Base-by-base conservation (phyloP, 2,888 invertebrate species). In the Heliconius erato region DNA sequence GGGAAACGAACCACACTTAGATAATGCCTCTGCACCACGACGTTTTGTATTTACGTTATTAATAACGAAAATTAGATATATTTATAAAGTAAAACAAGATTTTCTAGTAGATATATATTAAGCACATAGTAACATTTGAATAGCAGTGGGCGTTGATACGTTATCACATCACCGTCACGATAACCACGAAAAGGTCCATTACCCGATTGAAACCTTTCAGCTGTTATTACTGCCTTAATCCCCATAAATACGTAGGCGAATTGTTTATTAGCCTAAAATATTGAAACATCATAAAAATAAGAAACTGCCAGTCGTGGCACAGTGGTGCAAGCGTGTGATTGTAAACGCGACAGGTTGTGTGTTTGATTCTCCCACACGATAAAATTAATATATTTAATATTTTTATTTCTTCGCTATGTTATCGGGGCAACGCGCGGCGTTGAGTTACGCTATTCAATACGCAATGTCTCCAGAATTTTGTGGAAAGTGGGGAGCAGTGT, bases 151-250 rank as follows among this genome's bases (percentile, higher is more conserved):
- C 72, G 83, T 83, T 79, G 87, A 92, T 92, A 92, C 81, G 83
- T 82, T 91, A 92, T 91, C 92, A 86, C 78, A 87, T 87, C 87
- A 89, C 85, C 79, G 86, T 86, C 87, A 79, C 79, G 82, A 83
- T 80, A 32, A 32, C 54, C 86, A 86, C 84, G 89, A 87, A 90
- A 90, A 91, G 88, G 88, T 91, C 92, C 93, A 94, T 94, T 93
- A 93, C 89, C 85, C 86, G 91, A 92, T 91, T 92, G 92, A 91
- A 92, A 89, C 92, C 93, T 92, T 93, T 93, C 90, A 92, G 85
- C 86, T 88, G 90, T 89, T 91, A 91, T 91, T 89, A 88, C 82
- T 85, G 85, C n/a, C 26, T 26, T 81, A 81, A 91, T 92, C 89
- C 88, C 88, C 86, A 88, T 88, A 89, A 88, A 91, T 88, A 88